A percentile compares a stretch with the other conserved stretches of the same genome.
Conservation (phyloP, 2,113 vertebrate species). For the Hemiprocne comata region DNA sequence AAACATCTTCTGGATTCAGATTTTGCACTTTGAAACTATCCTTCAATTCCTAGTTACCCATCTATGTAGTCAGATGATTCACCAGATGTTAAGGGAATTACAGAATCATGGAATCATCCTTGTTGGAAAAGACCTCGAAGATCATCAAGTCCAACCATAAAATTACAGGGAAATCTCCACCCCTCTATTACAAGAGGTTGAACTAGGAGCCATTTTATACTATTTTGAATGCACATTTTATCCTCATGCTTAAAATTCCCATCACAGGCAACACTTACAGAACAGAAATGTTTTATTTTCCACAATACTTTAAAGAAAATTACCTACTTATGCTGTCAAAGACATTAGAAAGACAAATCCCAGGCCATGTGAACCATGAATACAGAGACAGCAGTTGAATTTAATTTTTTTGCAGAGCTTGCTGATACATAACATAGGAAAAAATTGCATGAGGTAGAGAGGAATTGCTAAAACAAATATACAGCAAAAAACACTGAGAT, state of each 20-base stretch:
- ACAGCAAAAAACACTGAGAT: not conserved
- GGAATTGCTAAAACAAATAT: not conserved
- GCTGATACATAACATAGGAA: not conserved
- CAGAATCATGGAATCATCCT: too few relatives aligned
- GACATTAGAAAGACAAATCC: not conserved
- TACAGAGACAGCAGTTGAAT: not conserved
- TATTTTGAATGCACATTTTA: not conserved
- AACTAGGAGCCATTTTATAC: not conserved
- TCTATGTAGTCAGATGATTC: not conserved
- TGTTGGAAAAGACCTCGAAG: too few relatives aligned
- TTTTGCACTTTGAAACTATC: not conserved
- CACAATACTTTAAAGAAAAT: not conserved
- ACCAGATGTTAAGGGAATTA: not conserved
- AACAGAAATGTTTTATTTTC: not conserved
- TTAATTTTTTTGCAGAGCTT: not conserved
- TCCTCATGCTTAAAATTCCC: not conserved
- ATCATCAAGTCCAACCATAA: too few relatives aligned
- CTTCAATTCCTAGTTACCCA: not conserved
- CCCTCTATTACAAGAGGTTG: not conserved
- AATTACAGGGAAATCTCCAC: not conserved
- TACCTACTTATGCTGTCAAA: not conserved
- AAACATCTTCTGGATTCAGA: not conserved
- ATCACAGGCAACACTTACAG: not conserved
- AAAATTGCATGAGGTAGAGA: not conserved
- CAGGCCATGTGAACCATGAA: not conserved